phyloP scores from a whole-genome alignment of 2,113 vertebrate species.

The Chlamydotis undulata region DNA sequence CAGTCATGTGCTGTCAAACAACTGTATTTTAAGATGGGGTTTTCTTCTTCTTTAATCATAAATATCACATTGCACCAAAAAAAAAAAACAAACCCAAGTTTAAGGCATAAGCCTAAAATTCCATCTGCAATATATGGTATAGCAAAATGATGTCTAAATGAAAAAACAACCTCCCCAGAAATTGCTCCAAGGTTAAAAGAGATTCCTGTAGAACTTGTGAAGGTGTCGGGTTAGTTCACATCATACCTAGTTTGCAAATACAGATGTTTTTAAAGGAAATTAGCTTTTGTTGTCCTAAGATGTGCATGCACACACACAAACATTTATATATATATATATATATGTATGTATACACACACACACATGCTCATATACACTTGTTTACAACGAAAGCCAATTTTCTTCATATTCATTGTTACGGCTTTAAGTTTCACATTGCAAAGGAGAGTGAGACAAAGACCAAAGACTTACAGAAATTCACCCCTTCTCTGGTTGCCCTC shows the following conservation, averaged over 20 bases:
- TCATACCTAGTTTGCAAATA: neutral
- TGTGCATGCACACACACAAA: neutral
- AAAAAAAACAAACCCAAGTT: neutral
- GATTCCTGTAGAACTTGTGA: neutral
- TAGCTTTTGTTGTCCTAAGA: neutral
- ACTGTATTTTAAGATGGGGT: neutral
- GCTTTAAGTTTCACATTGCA: constrained; percentile 35
- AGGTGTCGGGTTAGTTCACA: neutral
- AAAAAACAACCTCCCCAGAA: neutral
- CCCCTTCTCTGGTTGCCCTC: neutral
- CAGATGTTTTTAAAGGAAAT: neutral
- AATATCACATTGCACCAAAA: neutral
- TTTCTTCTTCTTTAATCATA: neutral
- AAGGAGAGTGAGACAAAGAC: constrained; percentile 42
- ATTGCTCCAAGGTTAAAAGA: neutral
- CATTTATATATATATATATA: neutral
- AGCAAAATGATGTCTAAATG: neutral
- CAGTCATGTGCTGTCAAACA: neutral
- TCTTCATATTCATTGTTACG: neutral
- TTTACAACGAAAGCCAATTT: constrained; percentile 3
- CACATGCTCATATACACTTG: neutral
- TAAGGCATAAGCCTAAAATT: neutral
- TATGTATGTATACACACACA: neutral
- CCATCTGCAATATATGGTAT: neutral
- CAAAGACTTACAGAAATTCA: constrained; percentile 65